Conservation (phyloP, 2,113 vertebrate genomes). For the Girardinichthys multiradiatus region DNA sequence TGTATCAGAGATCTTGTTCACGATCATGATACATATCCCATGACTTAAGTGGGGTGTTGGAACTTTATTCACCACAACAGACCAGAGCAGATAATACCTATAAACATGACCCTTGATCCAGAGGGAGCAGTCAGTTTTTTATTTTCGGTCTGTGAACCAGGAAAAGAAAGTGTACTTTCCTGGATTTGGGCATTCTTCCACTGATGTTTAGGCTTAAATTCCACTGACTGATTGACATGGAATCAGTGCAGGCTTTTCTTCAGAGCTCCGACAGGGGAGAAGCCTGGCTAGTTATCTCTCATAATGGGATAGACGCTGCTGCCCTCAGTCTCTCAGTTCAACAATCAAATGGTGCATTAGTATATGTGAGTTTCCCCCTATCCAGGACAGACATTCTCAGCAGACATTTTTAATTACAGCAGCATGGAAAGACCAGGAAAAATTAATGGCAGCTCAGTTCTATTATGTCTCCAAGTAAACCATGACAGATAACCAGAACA, state of each 20-base stretch:
- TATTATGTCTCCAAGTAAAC: slow-evolving; percentile 1
- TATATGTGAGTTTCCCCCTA: neutral
- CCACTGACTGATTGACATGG: neutral
- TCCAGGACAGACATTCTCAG: neutral
- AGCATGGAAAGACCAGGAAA: neutral
- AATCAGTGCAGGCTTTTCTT: neutral
- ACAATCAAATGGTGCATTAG: neutral
- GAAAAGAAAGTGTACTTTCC: neutral
- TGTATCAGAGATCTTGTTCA: too few relatives aligned
- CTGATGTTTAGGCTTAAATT: neutral
- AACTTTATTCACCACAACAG: neutral
- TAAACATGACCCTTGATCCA: neutral
- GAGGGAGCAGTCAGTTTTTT: neutral
- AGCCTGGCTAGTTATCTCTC: neutral
- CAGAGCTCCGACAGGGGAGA: neutral
- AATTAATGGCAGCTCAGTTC: neutral
- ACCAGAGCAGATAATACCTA: neutral
- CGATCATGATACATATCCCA: too few relatives aligned
- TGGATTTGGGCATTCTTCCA: neutral
- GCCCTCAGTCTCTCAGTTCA: neutral
- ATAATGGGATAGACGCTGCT: neutral
- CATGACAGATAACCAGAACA: slow-evolving; percentile 3
- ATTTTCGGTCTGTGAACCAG: neutral
- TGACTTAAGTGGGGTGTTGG: too few relatives aligned
- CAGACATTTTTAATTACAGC: slow-evolving; percentile 1